These are phyloP conservation scores for Stomatorhinus ivindoensis DNA, from an alignment of 2,113 vertebrate species.

Conservation along the genomic window DNA sequence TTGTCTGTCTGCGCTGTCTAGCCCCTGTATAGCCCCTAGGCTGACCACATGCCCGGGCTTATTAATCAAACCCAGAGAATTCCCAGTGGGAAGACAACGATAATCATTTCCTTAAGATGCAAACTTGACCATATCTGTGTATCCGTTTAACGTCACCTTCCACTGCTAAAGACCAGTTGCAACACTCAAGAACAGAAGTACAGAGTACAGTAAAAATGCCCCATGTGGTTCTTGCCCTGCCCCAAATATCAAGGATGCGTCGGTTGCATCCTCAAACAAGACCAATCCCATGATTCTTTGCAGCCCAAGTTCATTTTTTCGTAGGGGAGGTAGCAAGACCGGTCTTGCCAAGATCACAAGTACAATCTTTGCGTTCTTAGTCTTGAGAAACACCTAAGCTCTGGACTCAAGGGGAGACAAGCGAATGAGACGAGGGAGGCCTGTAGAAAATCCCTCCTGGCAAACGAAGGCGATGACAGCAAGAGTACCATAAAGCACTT, in stretches of 20 bases:
- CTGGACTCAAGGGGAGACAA: neutral
- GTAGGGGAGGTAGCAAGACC: neutral
- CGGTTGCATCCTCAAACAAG: neutral
- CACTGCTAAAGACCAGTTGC: no score
- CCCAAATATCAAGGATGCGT: neutral
- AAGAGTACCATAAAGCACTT: neutral
- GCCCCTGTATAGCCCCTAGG: neutral
- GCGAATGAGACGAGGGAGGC: neutral
- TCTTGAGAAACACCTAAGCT: neutral
- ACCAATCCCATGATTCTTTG: neutral
- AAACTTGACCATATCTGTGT: neutral
- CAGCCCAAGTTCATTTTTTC: neutral
- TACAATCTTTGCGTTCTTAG: neutral
- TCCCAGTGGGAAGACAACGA: neutral
- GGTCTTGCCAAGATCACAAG: neutral
- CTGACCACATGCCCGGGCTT: neutral
- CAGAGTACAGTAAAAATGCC: no score
- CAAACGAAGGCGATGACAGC: neutral
- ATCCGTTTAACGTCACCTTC: no score
- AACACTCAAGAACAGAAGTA: neutral
- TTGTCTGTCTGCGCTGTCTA: neutral
- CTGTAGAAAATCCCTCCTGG: neutral
- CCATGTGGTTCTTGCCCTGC: neutral
- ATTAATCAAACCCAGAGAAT: constrained; percentile 4
- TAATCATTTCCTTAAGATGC: neutral